phyloP scores from a whole-genome alignment of 2,113 vertebrate species.

The Origma solitaria region DNA sequence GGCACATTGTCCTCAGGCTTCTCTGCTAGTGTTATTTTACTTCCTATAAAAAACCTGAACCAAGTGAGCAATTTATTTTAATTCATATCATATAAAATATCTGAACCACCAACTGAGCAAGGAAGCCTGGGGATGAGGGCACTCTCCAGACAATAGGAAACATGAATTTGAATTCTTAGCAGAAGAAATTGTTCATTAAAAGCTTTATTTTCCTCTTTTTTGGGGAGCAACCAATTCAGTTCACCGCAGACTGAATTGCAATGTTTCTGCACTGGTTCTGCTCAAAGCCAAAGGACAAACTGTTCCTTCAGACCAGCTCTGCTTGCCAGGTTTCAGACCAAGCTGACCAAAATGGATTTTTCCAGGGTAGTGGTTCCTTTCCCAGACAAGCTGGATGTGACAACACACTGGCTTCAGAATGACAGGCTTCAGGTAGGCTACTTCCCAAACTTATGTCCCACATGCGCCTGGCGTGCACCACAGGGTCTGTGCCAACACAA shows the following conservation, averaged over 20 bases:
- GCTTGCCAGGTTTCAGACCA: background rate
- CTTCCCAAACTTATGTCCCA: background rate
- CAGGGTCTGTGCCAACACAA: background rate
- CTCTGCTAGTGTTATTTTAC: background rate
- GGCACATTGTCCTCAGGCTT: background rate
- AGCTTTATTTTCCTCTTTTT: background rate
- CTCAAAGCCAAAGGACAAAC: background rate
- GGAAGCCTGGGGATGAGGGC: background rate
- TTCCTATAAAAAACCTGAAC: background rate
- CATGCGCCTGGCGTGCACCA: accelerated
- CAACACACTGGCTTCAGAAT: background rate
- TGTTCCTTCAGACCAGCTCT: background rate
- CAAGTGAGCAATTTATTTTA: background rate
- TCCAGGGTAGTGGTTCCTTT: background rate
- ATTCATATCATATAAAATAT: background rate
- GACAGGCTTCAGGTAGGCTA: background rate
- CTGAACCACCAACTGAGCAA: background rate
- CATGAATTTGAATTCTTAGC: background rate
- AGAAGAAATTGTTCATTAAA: background rate
- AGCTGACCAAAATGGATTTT: background rate
- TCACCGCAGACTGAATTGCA: background rate
- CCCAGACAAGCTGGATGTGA: background rate
- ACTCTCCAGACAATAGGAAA: background rate
- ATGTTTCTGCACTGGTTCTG: background rate
- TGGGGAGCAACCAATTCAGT: background rate